Percentiles rank a stretch among this genome's conserved stretches.
phyloP scores from a whole-genome alignment of 2,888 invertebrate genomes.

The Sepiola atlantica region DNA sequence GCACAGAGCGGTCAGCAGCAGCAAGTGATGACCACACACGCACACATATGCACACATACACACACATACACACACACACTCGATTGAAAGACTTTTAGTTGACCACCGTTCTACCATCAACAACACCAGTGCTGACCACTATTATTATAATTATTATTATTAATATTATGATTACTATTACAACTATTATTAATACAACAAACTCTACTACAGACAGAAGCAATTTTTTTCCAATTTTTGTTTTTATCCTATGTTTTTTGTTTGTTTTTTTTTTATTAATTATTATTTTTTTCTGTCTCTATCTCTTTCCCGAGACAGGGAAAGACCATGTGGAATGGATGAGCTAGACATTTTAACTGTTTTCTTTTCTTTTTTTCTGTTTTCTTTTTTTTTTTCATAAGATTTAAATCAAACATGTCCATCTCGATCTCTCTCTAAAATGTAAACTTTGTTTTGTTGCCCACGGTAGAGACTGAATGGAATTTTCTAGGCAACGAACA shows the following conservation, averaged over 20 bases:
- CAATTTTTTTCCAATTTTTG: too few relatives aligned
- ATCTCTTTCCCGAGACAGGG: neutral
- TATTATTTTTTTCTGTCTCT: neutral
- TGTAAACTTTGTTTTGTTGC: neutral
- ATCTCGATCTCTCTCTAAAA: neutral
- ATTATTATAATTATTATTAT: neutral
- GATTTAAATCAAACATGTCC: slow-evolving; percentile 7
- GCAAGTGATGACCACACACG: slow-evolving; percentile 18
- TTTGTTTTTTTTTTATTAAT: neutral
- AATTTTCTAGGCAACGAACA: slow-evolving; percentile 4
- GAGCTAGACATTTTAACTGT: neutral
- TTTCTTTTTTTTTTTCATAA: neutral
- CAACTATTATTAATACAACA: slow-evolving; percentile 14
- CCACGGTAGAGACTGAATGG: neutral
- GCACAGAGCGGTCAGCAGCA: slow-evolving; percentile 18
- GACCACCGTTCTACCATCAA: slow-evolving; percentile 32
- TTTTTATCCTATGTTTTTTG: neutral
- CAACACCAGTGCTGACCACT: slow-evolving; percentile 32
- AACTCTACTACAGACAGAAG: neutral
- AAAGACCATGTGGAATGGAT: neutral
- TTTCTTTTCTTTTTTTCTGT: neutral
- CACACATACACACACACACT: neutral
- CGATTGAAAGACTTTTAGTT: slow-evolving; percentile 21
- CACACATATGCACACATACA: too few relatives aligned
- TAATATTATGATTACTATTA: neutral